Percentiles rank a stretch among this genome's conserved stretches.
Conservation (phyloP, 2,888 invertebrate genomes). For the Lasioglossum oenotherae region DNA sequence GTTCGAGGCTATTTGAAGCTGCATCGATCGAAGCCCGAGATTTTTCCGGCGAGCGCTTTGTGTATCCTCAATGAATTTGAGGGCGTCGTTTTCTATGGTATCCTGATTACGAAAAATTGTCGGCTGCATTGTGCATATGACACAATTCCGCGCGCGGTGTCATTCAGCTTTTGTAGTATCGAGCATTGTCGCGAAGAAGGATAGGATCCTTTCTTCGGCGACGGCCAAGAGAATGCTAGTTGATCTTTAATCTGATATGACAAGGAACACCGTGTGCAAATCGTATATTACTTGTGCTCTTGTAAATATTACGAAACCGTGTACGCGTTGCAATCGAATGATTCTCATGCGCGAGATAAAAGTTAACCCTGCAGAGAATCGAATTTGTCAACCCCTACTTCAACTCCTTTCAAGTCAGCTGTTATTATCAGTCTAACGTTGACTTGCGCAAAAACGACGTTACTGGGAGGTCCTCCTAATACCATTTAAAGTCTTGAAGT, state of each 20-base stretch:
- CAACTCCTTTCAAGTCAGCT: background rate
- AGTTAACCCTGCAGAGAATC: background rate
- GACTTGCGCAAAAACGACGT: no score
- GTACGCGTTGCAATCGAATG: constrained; percentile 15
- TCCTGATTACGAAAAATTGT: constrained; percentile 27
- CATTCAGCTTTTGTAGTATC: constrained; percentile 34
- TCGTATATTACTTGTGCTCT: constrained; percentile 21
- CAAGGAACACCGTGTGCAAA: constrained; percentile 28
- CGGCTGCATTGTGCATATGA: constrained; percentile 18
- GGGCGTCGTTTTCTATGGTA: constrained; percentile 26
- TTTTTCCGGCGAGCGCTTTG: background rate
- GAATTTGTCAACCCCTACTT: background rate
- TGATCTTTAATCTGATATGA: constrained; percentile 38
- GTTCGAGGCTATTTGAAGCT: background rate
- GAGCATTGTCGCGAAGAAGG: constrained; percentile 31
- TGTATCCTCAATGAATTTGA: constrained; percentile 7
- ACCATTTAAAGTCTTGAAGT: no score
- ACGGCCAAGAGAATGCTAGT: constrained; percentile 32
- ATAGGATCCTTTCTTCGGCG: constrained; percentile 35
- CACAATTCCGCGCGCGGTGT: constrained; percentile 22
- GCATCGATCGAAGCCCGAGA: background rate
- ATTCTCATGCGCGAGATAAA: background rate
- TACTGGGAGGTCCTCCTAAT: no score
- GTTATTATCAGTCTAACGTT: no score
- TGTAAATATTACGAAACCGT: constrained; percentile 25